phyloP scores from a whole-genome alignment of 2,113 vertebrate genomes.

The Tringa solitaria region DNA sequence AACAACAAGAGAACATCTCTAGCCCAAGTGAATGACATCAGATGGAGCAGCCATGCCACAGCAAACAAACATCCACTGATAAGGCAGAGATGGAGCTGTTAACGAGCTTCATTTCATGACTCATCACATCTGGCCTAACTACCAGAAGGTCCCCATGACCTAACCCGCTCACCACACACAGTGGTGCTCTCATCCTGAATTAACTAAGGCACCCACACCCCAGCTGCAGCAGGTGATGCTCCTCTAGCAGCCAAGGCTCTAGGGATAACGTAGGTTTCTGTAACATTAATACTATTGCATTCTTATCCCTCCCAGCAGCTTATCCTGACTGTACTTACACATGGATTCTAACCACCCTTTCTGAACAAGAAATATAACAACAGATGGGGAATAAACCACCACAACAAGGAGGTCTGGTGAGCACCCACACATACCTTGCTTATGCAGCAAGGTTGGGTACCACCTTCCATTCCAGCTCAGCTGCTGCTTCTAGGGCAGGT shows the following conservation, averaged over 20 bases:
- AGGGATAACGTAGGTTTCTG: rapidly evolving
- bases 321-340: rapidly evolving
- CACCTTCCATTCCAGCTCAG: rapidly evolving
- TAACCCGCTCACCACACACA: background rate
- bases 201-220: rapidly evolving
- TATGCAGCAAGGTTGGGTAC: rapidly evolving
- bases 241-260: background rate
- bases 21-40: background rate
- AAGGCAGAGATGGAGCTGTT: background rate
- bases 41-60: background rate
- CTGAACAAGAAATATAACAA: rapidly evolving
- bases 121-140: background rate
- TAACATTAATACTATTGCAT: rapidly evolving
- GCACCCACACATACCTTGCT: rapidly evolving
- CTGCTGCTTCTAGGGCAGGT: background rate
- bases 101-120: background rate
- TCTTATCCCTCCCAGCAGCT: background rate
- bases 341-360: background rate
- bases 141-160: background rate
- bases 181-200: background rate
- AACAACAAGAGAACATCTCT: background rate
- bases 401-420: background rate
- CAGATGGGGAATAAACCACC: rapidly evolving
- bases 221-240: background rate
- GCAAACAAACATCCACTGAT: background rate